Evolutionary conservation across 2,888 invertebrate species (phyloP), one percentile per base, ranked within the genome.

Genomic region (Chaetogeoica ovagalla): DNA sequence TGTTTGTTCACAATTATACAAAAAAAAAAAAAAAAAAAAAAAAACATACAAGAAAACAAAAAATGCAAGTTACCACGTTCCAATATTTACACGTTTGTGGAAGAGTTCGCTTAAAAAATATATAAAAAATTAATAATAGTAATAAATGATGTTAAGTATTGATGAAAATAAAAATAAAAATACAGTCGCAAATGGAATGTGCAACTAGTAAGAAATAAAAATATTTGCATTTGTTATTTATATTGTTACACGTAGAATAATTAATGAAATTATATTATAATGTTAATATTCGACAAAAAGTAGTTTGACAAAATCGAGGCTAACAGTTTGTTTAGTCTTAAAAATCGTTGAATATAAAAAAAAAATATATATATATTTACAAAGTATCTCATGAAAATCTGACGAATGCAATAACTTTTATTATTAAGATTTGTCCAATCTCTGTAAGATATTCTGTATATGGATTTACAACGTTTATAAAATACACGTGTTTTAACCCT

Each of bases 1-100:
- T 79, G 21, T 79, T 70, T 79, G 77, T 79, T 70, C 77, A 71
- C 70, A 63, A 79, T 55, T 79, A 37, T 70, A 70, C 62, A 77
- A 62, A 77, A 77, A 70, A 70, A 77, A 43, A 75, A 62, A 73
- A 74, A 65, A 70, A 57, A 70, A 70, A 9, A 70, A 30, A 30
- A 60, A 60, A 37, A 69, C 63, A 63, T 23, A 79, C 55, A 23
- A 77, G 11, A 48, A 69, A 79, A 77, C 60, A 70, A 55, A 23
- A 70, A 71, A 79, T 79, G 77, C 77, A 79, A 70, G 39, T 52
- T 70, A 71, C 70, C 77, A 71, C 77, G 7, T 70, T 79, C 69
- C 63, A 71, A 63, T 79, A 79, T 79, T 63, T 79, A 63, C 63
- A 79, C 17, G 39, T 52, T 62, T 70, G 55, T 71, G 70, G 77